Conservation (phyloP, 2,888 invertebrate species). For the Oscheius sp. region DNA sequence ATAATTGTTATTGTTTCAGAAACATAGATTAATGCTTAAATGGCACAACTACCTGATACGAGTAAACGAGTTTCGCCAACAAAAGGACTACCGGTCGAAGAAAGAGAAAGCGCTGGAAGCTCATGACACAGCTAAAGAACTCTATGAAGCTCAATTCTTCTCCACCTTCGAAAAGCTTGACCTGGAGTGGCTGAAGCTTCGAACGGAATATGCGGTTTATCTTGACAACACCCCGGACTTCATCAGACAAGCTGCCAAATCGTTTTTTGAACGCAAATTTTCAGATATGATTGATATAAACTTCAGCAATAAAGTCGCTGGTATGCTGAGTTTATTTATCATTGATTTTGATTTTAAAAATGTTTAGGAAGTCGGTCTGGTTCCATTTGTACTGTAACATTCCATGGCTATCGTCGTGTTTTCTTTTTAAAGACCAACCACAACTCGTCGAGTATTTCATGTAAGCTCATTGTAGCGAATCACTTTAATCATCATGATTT, state of each 20-base stretch:
- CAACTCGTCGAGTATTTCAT: conserved; percentile 19
- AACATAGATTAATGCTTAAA: conserved; percentile 5
- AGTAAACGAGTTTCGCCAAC: conserved; percentile 10
- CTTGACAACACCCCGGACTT: conserved; percentile 5
- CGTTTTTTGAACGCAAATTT: conserved; percentile 5
- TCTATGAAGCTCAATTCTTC: conserved; percentile 2
- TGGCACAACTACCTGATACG: conserved; percentile 15
- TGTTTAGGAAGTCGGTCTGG: conserved; percentile 21
- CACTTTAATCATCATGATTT: too few species aligned
- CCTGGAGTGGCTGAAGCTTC: neutral
- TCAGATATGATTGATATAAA: neutral
- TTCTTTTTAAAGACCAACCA: conserved; percentile 12
- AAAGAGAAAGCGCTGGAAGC: conserved; percentile 14
- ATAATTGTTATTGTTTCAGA: conserved; percentile 21
- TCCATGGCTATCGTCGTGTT: neutral
- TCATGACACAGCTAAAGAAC: neutral
- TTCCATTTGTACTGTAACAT: conserved; percentile 2
- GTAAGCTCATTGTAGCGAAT: conserved; percentile 10
- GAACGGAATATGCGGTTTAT: conserved; percentile 6
- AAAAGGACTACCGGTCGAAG: conserved; percentile 1
- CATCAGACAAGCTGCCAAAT: conserved; percentile 18
- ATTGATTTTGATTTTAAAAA: conserved; percentile 19
- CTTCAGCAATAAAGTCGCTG: conserved; percentile 13
- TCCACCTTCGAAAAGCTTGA: neutral
- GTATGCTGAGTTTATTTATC: conserved; percentile 10